Percentiles rank a stretch among this genome's conserved stretches.
Conservation (phyloP, 2,113 vertebrate genomes). For the Lota lota region DNA sequence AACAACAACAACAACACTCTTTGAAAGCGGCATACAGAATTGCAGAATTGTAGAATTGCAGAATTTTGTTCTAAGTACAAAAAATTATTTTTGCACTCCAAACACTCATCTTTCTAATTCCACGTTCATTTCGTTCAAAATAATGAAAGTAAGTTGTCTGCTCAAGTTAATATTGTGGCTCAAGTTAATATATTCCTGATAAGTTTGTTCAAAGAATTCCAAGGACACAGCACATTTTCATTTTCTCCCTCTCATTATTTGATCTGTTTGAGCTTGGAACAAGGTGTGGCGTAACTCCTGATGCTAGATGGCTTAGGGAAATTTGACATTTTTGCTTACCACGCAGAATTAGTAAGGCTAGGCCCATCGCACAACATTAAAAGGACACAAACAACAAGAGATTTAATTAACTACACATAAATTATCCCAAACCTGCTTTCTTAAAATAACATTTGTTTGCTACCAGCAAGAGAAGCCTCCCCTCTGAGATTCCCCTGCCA, state of each 20-base stretch:
- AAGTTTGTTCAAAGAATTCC: conserved; percentile 61
- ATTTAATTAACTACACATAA: conserved; percentile 81
- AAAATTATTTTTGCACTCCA: conserved; percentile 41
- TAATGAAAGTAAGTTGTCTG: not conserved
- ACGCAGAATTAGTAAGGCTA: conserved; percentile 67
- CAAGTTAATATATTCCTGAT: conserved; percentile 41
- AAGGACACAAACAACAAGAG: conserved; percentile 80
- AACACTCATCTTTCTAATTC: too few relatives aligned
- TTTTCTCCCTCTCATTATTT: conserved; percentile 53
- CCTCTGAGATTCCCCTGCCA: conserved; percentile 70
- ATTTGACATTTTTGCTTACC: conserved; percentile 76
- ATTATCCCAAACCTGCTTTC: conserved; percentile 75
- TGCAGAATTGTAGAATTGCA: not conserved
- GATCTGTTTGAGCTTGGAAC: conserved; percentile 55
- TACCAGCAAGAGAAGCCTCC: conserved; percentile 73
- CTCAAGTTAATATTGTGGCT: not conserved
- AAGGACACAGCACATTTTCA: conserved; percentile 64
- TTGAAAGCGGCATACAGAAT: too few relatives aligned
- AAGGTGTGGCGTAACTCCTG: conserved; percentile 61
- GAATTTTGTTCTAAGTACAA: not conserved
- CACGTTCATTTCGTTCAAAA: too few relatives aligned
- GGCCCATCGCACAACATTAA: conserved; percentile 65
- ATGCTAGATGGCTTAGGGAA: conserved; percentile 53
- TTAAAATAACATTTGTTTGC: conserved; percentile 82
- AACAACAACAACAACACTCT: too few relatives aligned